Conservation (phyloP, 2,888 invertebrate species). For the Rhingia campestris region DNA sequence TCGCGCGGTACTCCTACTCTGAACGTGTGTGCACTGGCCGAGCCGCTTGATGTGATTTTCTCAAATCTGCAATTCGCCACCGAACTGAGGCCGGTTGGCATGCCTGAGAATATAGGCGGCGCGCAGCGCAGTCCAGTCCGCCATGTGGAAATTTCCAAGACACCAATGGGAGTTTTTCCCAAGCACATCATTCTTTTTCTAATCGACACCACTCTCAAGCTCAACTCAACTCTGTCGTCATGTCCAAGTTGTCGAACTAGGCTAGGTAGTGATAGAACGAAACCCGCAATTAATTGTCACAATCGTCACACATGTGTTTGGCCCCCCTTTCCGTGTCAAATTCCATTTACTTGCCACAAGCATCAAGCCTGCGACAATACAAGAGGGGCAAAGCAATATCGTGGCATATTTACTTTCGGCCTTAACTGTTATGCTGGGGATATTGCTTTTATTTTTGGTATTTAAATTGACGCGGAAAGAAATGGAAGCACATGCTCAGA, state of each 20-base stretch:
- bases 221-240: background rate
- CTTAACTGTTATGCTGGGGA: conserved; percentile 51
- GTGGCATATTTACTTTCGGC: conserved; percentile 23
- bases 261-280: conserved; percentile 27
- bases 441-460: conserved; percentile 41
- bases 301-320: conserved; percentile 36
- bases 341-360: conserved; percentile 19
- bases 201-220: conserved; percentile 15
- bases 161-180: conserved; percentile 31
- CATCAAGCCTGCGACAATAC: conserved; percentile 4
- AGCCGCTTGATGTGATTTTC: conserved; percentile 48
- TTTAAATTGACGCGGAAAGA: conserved; percentile 68
- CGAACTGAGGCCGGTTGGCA: conserved; percentile 10
- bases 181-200: conserved; percentile 18
- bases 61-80: conserved; percentile 40
- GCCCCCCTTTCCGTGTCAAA: conserved; percentile 9
- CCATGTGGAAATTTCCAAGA: conserved; percentile 12
- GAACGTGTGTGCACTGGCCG: conserved; percentile 6
- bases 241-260: background rate
- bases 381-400: background rate
- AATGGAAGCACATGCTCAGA: conserved; percentile 66
- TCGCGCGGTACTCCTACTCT: conserved; percentile 38
- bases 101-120: conserved; percentile 29
- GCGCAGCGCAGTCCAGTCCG: background rate
- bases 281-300: conserved; percentile 44